Percentiles rank a stretch among this genome's conserved stretches.
Conservation (phyloP, 2,797 vertebrate species). For the Muscicapa striata region DNA sequence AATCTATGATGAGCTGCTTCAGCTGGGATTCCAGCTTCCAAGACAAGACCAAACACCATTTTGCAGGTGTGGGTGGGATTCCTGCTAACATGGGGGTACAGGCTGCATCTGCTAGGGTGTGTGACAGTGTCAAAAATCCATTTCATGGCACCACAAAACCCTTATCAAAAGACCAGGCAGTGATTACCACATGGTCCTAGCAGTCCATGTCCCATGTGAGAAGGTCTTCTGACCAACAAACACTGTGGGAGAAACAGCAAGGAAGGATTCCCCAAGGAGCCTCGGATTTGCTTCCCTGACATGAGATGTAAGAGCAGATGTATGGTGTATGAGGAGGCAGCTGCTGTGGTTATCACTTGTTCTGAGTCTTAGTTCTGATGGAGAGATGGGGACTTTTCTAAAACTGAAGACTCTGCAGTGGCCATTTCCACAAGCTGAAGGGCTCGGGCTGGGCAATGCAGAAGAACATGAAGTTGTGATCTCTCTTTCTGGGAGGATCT, state of each 20-base stretch:
- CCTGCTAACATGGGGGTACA: background rate
- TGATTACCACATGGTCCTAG: background rate
- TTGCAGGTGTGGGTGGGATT: background rate
- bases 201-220: fast-evolving
- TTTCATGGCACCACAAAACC: background rate
- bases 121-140: background rate
- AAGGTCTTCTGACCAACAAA: background rate
- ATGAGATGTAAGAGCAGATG: background rate
- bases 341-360: background rate
- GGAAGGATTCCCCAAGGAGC: background rate
- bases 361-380: background rate
- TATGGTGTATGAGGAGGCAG: background rate
- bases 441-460: background rate
- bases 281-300: fast-evolving
- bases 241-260: background rate
- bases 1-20: background rate
- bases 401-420: background rate
- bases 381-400: background rate
- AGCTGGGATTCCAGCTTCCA: background rate
- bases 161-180: background rate
- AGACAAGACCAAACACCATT: background rate
- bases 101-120: background rate
- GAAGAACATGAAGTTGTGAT: background rate
- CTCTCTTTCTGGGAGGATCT: background rate
- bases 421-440: background rate